These are phyloP conservation scores for Drosophila sproati DNA, from an alignment of 1,140 invertebrate genomes.

Conservation along the genomic window DNA sequence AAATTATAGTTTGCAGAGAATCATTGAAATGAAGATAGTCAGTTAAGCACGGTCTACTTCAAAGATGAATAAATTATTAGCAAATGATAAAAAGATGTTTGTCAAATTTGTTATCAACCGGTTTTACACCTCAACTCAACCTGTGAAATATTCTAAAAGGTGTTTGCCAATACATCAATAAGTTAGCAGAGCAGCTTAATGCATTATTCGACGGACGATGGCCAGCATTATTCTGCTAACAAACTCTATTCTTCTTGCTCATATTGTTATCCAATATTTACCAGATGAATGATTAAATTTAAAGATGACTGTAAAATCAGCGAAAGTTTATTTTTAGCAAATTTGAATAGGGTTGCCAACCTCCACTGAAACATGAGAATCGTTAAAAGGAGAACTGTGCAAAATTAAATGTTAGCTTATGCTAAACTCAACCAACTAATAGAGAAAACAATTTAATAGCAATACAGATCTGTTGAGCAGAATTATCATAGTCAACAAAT, in stretches of 20 bases:
- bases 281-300: neutral
- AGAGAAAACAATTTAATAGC: neutral
- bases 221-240: neutral
- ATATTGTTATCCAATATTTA: neutral
- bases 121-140: neutral
- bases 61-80: too few relatives aligned
- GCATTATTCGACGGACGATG: neutral
- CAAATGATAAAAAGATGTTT: too few relatives aligned
- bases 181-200: neutral
- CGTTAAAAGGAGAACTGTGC: too few relatives aligned
- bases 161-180: neutral
- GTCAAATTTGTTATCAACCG: neutral
- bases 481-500: neutral
- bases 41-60: too few relatives aligned
- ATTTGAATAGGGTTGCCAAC: too few relatives aligned
- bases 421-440: neutral
- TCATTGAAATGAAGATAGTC: neutral
- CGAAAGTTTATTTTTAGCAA: neutral
- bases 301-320: too few relatives aligned
- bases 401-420: too few relatives aligned
- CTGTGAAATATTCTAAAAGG: neutral
- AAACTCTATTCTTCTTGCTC: neutral
- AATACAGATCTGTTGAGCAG: neutral
- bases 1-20: constrained; percentile 16
- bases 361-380: too few relatives aligned